These are phyloP conservation scores for Chrysocyon brachyurus DNA, from an alignment of 2,797 vertebrate genomes.

Conservation along the genomic window DNA sequence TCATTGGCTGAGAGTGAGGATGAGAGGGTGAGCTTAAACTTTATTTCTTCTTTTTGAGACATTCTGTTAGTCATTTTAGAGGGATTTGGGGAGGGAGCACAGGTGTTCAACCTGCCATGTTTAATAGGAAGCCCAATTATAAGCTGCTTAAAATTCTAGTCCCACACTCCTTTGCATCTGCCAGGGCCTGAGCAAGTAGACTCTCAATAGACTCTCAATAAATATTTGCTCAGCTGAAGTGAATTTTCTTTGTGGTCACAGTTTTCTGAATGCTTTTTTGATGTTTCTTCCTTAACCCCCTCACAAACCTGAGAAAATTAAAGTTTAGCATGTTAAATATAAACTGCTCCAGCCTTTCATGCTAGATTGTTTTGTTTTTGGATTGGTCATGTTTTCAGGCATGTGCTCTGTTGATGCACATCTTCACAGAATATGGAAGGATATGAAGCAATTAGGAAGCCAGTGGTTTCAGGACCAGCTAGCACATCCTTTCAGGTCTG, in stretches of 20 bases:
- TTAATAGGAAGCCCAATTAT: constrained; percentile 8
- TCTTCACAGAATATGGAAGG: not conserved
- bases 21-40: not conserved
- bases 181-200: not conserved
- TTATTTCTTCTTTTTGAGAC: constrained; percentile 1
- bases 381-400: not conserved
- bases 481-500: not conserved
- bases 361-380: not conserved
- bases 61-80: not conserved
- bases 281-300: not conserved
- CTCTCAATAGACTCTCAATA: not conserved
- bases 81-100: not conserved
- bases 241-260: not conserved
- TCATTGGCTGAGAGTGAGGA: not conserved
- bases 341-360: not conserved
- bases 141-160: not conserved
- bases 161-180: not conserved
- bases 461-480: accelerated
- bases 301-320: not conserved
- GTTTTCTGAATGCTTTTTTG: not conserved
- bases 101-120: not conserved
- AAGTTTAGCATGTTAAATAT: not conserved
- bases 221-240: constrained; percentile 15
- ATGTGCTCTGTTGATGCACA: not conserved
- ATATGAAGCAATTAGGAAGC: not conserved